phyloP scores from a whole-genome alignment of 2,888 invertebrate species.

The Dusona sp. region DNA sequence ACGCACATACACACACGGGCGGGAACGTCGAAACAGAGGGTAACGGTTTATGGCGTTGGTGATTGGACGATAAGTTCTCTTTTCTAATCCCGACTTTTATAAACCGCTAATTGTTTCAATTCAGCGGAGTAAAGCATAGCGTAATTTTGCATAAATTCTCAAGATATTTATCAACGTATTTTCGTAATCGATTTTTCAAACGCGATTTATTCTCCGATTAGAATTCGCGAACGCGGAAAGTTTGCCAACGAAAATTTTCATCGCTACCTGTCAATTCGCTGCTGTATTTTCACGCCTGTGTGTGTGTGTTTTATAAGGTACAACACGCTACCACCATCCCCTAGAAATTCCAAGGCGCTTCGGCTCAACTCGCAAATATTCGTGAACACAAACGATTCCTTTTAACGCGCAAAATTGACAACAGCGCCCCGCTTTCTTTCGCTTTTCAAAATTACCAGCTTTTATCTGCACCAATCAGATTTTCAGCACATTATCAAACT shows the following conservation, averaged over 20 bases:
- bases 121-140: not conserved
- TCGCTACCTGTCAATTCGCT: constrained; percentile 38
- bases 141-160: not conserved
- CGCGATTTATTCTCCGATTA: constrained; percentile 1
- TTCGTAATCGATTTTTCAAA: constrained; percentile 2
- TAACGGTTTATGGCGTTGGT: constrained; percentile 75
- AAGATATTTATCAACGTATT: not conserved
- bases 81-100: constrained; percentile 2
- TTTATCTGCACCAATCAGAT: constrained; percentile 28
- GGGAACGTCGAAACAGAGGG: constrained; percentile 69
- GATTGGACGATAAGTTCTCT: constrained; percentile 33
- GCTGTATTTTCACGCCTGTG: not conserved
- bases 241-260: constrained; percentile 7
- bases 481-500: constrained; percentile 24
- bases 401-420: constrained; percentile 39
- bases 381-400: constrained; percentile 24
- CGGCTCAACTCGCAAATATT: constrained; percentile 54
- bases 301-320: constrained; percentile 24
- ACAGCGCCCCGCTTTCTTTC: constrained; percentile 58
- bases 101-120: not conserved
- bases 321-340: constrained; percentile 39
- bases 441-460: constrained; percentile 47
- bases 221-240: not conserved
- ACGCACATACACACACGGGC: constrained; percentile 69
- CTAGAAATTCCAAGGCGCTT: constrained; percentile 55